Evolutionary conservation across 2,113 vertebrate genomes (phyloP), one percentile per base, ranked within the genome.

Genomic region (Notarius lentiginosus): DNA sequence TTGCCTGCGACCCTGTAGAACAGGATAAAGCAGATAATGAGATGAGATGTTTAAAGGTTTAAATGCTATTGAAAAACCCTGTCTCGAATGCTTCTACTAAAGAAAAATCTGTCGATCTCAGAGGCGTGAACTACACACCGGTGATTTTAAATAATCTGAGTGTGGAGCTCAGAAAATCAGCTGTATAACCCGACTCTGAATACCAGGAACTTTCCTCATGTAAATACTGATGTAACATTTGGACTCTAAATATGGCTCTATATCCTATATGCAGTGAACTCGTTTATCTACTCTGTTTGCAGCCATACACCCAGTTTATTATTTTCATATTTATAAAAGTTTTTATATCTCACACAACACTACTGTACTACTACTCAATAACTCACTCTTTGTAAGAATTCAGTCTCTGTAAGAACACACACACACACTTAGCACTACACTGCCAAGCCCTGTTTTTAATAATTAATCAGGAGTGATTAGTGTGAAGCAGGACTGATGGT

Each of bases 391-490:
- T 72, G 20, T 41, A 41, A 73, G 17, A 73, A 73, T 49, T 47
- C 20, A 73, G 70, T 49, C 17, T 72, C 14, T 34, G 27, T 70
- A 34, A 70, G 30, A n/a, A 68, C n/a, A 70, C 27, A 70, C 66
- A 70, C 66, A 70, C 68, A 66, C n/a, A 9, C 27, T 34, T 14
- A 7, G 34, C 17, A 24, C 11, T 24, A n/a, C 22, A 55, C 5
- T 1, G 20, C 18, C 7, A 47, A 51, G 72, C 12, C 22, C 24
- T 0, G 49, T 14, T 55, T 27, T 77, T 77, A 77, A 77, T 77
- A 77, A 77, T 77, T 77, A 55, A 77, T 77, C 75, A 12, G 10
- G 20, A 49, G 73, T 76, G 73, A 51, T 76, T 49, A 51, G 72
- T 22, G 70, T 55, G 34, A 82, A 53, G 34, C 22, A 53, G 65